A percentile compares a stretch with the other conserved stretches of the same genome.
phyloP scores from a whole-genome alignment of 2,113 vertebrate genomes.

The Motacilla alba region DNA sequence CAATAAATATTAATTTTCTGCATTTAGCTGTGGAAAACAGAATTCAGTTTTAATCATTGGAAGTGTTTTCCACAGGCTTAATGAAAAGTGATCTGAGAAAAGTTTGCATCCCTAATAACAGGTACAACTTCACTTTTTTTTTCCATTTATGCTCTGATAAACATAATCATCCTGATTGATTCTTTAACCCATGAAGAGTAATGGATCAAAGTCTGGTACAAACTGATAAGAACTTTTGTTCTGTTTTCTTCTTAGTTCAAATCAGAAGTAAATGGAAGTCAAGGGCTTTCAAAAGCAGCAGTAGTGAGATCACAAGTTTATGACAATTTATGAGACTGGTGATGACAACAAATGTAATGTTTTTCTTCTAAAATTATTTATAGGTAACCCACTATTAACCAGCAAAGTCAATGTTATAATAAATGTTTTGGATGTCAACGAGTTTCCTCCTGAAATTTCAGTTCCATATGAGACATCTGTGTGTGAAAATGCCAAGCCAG shows the following conservation, averaged over 20 bases:
- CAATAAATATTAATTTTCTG: neutral
- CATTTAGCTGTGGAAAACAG: neutral
- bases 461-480: slow-evolving; percentile 91
- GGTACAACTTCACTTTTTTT: neutral
- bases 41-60: neutral
- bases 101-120: neutral
- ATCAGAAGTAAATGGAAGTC: neutral
- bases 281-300: neutral
- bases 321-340: neutral
- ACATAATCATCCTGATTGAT: neutral
- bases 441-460: slow-evolving; percentile 93
- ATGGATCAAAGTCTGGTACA: neutral
- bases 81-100: neutral
- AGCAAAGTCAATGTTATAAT: slow-evolving; percentile 90
- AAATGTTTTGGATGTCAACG: slow-evolving; percentile 94
- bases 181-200: neutral
- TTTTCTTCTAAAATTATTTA: slow-evolving; percentile 48
- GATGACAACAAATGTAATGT: neutral
- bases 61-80: neutral
- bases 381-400: slow-evolving; percentile 90
- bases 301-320: neutral
- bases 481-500: slow-evolving; percentile 90
- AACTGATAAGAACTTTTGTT: neutral
- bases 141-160: neutral
- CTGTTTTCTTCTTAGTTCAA: neutral